Conservation (phyloP, 2,797 vertebrate species). For the Coendou prehensilis region DNA sequence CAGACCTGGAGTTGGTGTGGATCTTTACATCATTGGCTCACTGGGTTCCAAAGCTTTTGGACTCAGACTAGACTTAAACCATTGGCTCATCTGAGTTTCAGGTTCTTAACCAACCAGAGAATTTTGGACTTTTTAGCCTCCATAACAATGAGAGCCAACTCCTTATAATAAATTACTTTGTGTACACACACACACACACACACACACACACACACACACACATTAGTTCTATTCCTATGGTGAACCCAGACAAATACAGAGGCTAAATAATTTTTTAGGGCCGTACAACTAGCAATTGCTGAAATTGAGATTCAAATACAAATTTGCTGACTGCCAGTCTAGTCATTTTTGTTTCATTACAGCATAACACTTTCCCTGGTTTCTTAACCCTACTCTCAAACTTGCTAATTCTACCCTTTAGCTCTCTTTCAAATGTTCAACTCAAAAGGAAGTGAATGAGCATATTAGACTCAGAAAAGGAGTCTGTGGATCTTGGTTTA, state of each 20-base stretch:
- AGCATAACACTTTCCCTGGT: background rate
- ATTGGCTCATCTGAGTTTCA: background rate
- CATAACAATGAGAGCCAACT: background rate
- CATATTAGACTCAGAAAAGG: background rate
- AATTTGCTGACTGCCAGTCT: background rate
- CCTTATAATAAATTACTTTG: background rate
- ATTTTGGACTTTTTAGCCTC: background rate
- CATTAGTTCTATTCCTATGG: background rate
- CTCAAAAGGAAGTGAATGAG: constrained; percentile 1
- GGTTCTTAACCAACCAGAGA: background rate
- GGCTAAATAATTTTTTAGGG: background rate
- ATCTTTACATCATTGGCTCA: background rate
- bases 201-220: background rate
- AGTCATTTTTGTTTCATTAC: background rate
- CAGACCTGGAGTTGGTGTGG: background rate
- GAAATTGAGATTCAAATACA: background rate
- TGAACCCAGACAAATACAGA: background rate
- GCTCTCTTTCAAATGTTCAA: constrained; percentile 34
- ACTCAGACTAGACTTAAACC: background rate
- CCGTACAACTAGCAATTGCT: background rate
- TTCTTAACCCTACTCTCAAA: background rate
- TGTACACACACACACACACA: no score
- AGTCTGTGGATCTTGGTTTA: background rate
- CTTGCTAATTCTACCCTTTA: background rate
- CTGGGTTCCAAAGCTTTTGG: background rate